Conservation (phyloP, 2,888 invertebrate species). For the Epinotia bilunana region DNA sequence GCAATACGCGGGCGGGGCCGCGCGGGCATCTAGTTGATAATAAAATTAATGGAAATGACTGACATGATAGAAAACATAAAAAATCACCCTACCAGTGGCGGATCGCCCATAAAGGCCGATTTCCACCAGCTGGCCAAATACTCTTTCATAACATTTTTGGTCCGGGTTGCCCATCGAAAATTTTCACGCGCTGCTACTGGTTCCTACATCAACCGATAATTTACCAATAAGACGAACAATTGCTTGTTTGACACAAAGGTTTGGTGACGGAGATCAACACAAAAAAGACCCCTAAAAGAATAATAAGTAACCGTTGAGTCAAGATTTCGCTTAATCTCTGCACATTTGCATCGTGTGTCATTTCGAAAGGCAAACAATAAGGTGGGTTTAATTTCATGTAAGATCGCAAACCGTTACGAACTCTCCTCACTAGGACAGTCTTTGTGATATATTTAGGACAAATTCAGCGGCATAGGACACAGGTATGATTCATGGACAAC, state of each 20-base stretch:
- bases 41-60: too few relatives aligned
- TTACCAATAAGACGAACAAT: not conserved
- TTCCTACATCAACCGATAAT: not conserved
- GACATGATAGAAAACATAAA: too few relatives aligned
- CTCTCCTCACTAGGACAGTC: constrained; percentile 35
- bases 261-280: not conserved
- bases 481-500: constrained; percentile 62
- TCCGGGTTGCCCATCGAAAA: too few relatives aligned
- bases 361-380: constrained; percentile 21
- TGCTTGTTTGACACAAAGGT: not conserved
- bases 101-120: too few relatives aligned
- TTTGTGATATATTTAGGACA: constrained; percentile 42
- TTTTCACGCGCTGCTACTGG: too few relatives aligned
- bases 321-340: constrained; percentile 14
- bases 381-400: constrained; percentile 17
- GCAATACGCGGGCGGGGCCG: too few relatives aligned
- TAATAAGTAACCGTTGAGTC: constrained; percentile 15
- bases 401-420: constrained; percentile 29
- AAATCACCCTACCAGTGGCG: too few relatives aligned
- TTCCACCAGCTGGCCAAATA: too few relatives aligned
- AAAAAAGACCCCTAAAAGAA: not conserved
- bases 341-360: constrained; percentile 20
- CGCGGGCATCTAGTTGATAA: too few relatives aligned
- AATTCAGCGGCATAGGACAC: constrained; percentile 25
- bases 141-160: too few relatives aligned